Conservation (phyloP, 2,888 invertebrate species). For the Acronicta aceris region DNA sequence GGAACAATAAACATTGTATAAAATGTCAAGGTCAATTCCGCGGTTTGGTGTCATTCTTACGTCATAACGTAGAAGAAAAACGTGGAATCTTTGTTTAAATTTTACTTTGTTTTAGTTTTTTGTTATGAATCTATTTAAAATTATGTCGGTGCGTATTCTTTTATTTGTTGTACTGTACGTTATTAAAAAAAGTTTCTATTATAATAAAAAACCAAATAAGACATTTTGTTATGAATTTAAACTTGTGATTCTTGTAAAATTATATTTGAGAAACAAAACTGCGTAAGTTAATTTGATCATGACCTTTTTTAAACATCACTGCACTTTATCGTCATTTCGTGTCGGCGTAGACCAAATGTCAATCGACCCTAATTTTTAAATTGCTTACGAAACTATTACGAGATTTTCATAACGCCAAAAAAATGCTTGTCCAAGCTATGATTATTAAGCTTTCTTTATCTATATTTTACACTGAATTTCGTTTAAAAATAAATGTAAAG, state of each 20-base stretch:
- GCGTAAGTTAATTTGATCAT: slow-evolving; percentile 5
- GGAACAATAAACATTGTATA: slow-evolving; percentile 14
- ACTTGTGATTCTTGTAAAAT: no score
- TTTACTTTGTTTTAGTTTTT: background rate
- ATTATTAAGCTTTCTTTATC: background rate
- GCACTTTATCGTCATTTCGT: background rate
- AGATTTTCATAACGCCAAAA: slow-evolving; percentile 5
- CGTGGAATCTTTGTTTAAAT: background rate
- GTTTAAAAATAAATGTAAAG: background rate
- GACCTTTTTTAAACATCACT: slow-evolving; percentile 8
- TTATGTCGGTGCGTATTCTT: background rate
- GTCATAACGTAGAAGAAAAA: background rate
- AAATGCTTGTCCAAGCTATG: background rate
- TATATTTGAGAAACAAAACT: background rate
- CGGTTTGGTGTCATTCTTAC: slow-evolving; percentile 4
- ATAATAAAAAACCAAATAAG: no score
- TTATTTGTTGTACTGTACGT: no score
- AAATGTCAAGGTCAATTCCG: slow-evolving; percentile 11
- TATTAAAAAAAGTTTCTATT: no score
- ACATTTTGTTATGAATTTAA: no score
- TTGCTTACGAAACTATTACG: slow-evolving; percentile 10
- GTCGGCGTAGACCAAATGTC: slow-evolving; percentile 13
- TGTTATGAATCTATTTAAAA: background rate
- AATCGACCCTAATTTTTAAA: slow-evolving; percentile 34
- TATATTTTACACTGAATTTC: background rate